Conservation (phyloP, 2,888 invertebrate species). For the Phytoseiulus persimilis region DNA sequence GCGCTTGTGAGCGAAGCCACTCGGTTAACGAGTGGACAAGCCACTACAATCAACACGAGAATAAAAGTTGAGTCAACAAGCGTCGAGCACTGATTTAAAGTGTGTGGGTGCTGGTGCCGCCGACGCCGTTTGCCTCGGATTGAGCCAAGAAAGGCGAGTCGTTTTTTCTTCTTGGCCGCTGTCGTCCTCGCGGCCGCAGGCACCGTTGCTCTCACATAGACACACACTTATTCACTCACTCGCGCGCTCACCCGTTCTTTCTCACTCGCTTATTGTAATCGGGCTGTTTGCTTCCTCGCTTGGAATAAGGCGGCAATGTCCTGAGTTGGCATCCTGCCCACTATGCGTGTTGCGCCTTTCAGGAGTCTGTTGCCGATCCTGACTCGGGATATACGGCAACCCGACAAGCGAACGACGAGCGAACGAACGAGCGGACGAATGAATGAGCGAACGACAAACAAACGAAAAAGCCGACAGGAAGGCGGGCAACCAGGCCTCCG, state of each 20-base stretch:
- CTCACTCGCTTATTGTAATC: not conserved
- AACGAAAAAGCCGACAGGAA: not conserved
- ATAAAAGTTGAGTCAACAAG: not conserved
- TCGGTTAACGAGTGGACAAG: not conserved
- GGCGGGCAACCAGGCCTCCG: not conserved
- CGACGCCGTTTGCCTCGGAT: not conserved
- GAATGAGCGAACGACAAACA: not conserved
- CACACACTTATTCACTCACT: constrained; percentile 5
- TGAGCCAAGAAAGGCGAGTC: not conserved
- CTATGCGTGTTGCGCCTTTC: not conserved
- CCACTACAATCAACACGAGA: not conserved
- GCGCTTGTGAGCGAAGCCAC: not conserved
- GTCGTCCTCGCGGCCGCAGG: not conserved
- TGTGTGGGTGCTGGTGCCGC: not conserved
- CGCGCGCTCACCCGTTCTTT: not conserved
- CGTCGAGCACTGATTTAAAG: not conserved
- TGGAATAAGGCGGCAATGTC: not conserved
- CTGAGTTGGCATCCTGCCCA: not conserved
- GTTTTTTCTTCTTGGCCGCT: not conserved
- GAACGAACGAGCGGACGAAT: not conserved
- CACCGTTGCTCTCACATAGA: not conserved
- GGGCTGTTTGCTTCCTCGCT: not conserved
- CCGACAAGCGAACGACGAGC: not conserved
- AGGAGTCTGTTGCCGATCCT: constrained; percentile 5
- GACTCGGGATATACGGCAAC: not conserved